These are phyloP conservation scores for Dasyprocta punctata DNA, from an alignment of 2,113 vertebrate genomes.

Conservation along the genomic window DNA sequence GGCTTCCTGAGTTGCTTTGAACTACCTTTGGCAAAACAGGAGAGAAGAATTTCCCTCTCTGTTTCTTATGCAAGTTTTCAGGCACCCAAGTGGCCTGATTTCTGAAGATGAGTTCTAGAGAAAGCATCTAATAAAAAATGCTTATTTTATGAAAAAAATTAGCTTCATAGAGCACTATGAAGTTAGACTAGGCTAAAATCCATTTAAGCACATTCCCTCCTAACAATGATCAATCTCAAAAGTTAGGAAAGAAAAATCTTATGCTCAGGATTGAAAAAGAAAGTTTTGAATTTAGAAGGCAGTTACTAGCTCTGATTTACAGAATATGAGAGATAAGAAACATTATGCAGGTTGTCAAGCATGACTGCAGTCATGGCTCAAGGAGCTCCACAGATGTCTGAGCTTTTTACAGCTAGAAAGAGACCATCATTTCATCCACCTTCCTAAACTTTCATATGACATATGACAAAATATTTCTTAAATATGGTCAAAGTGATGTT, in stretches of 20 bases:
- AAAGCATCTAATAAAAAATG: neutral
- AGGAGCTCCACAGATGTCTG: neutral
- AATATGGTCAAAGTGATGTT: slow-evolving; percentile 58
- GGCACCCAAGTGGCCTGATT: neutral
- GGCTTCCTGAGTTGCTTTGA: neutral
- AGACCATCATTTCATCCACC: neutral
- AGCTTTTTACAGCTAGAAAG: neutral
- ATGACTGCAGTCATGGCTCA: neutral
- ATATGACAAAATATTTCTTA: slow-evolving; percentile 27
- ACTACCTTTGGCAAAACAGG: neutral
- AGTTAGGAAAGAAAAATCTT: slow-evolving; percentile 25
- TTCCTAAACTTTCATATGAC: slow-evolving; percentile 46
- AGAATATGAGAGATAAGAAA: neutral
- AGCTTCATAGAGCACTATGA: neutral
- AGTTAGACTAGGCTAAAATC: neutral
- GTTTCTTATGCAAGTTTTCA: neutral
- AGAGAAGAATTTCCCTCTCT: neutral
- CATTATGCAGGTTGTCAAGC: neutral
- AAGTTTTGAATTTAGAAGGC: neutral
- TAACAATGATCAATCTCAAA: neutral
- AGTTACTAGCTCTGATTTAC: neutral
- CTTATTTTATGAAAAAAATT: neutral
- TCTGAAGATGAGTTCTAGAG: slow-evolving; percentile 24
- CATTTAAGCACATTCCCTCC: neutral
- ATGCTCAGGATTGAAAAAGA: slow-evolving; percentile 4